A percentile compares a stretch with the other conserved stretches of the same genome.
Conservation (phyloP, 2,797 vertebrate genomes). For the Mycteria americana region DNA sequence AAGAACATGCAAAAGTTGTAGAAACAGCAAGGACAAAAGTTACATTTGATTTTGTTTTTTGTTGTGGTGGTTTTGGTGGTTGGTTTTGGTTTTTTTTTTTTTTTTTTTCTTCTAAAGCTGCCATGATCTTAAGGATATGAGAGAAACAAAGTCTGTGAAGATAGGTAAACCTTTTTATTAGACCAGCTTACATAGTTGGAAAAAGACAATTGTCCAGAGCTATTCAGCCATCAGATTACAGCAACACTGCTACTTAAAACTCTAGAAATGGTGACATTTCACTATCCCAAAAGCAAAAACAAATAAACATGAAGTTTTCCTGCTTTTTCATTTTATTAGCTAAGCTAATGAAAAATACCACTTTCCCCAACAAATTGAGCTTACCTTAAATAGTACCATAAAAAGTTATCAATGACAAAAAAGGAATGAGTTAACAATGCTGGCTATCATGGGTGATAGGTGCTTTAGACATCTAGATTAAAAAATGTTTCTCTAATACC, state of each 20-base stretch:
- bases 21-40: constrained; percentile 10
- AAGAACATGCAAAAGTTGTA: constrained; percentile 25
- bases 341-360: not conserved
- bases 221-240: not conserved
- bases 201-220: not conserved
- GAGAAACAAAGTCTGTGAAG: not conserved
- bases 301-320: not conserved
- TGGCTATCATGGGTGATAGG: not conserved
- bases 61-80: not conserved
- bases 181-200: not conserved
- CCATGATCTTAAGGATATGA: not conserved
- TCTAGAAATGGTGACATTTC: not conserved
- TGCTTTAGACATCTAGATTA: not conserved
- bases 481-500: not conserved
- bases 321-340: not conserved
- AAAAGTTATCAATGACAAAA: not conserved
- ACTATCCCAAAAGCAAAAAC: not conserved
- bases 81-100: not conserved
- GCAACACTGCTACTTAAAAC: not conserved
- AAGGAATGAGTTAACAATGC: not conserved
- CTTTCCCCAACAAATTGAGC: not conserved
- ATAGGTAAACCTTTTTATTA: not conserved
- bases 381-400: not conserved
- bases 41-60: not conserved
- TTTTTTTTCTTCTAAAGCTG: not conserved